Base-by-base conservation (phyloP, 2,888 invertebrate genomes). In the Caenorhabditis becei region DNA sequence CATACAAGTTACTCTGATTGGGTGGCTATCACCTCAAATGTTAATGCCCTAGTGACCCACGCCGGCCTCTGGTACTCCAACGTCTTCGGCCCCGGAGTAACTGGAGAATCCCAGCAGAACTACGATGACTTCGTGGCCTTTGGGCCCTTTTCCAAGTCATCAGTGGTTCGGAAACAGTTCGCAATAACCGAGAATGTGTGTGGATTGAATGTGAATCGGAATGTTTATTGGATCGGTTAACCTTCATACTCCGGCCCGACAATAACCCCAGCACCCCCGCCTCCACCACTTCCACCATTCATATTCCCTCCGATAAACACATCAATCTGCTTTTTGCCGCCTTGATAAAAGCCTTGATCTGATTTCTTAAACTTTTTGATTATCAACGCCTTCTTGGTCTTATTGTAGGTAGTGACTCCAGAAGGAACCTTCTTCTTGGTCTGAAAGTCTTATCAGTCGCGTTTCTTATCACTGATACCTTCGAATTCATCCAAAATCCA, bases 351-450 rank as follows among this genome's bases (percentile, higher is more conserved):
- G 5, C 32, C 32, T 32, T 32, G 5, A 32, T 32, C 32, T 7
- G 32, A 7, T 32, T 32, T 32, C 32, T 10, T 4, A 32, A 49
- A 18, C 16, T 69, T 69, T 23, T 32, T 69, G 23, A 69, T 58
- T 2, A 69, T 32, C 58, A 69, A 32, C 24, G 69, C 35, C 23
- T 69, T 69, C 28, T 59, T 69, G n/a, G 58, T 69, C 18, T 69
- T 69, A n/a, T 62, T 62, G 49, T 62, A 62, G 8, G 26, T 62
- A 10, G 62, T 62, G 16, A 8, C 26, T 18, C 62, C 62, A 11
- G 51, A 65, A n/a, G 65, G 1, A 2, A 53, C 20, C 3, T 53
- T 53, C n/a, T 65, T 65, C 24, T 63, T 63, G n/a, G 32, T 65
- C 65, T 51, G 23, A n/a, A n/a, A n/a, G n/a, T n/a, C n/a, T n/a